These are phyloP conservation scores for Stylophora pistillata DNA, from an alignment of 64 coral and sea anemone genomes.

Conservation along the genomic window DNA sequence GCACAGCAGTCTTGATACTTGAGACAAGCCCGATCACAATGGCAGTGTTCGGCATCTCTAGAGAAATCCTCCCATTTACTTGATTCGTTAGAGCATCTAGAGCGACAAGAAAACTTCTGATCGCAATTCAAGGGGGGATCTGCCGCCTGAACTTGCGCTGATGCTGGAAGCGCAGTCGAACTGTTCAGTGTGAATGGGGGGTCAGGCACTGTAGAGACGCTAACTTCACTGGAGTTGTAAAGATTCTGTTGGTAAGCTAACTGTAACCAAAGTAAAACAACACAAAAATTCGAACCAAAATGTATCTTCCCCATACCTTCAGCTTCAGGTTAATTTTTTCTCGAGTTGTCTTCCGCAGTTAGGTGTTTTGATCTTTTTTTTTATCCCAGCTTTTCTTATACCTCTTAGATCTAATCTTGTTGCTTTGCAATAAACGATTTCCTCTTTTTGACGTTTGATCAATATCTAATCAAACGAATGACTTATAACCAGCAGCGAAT, in stretches of 20 bases:
- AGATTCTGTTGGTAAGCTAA: neutral
- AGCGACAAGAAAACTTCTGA: conserved; percentile 7
- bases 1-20: conserved; percentile 55
- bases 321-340: too few species aligned
- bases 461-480: neutral
- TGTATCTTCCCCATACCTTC: neutral
- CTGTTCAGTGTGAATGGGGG: too few species aligned
- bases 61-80: neutral
- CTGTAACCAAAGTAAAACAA: neutral
- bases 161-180: too few species aligned
- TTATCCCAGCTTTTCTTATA: neutral
- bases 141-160: neutral
- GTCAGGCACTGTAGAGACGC: too few species aligned
- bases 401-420: neutral
- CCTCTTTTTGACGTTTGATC: neutral
- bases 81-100: neutral
- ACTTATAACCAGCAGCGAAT: neutral
- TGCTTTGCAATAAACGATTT: neutral
- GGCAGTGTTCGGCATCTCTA: conserved; percentile 8
- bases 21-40: conserved; percentile 40
- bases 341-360: neutral
- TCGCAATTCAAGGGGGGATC: neutral
- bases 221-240: conserved; percentile 1
- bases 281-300: neutral
- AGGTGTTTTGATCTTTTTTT: neutral